A percentile compares a stretch with the other conserved stretches of the same genome.
phyloP scores from a whole-genome alignment of 1,140 invertebrate genomes.

The Zaprionus vittiger region DNA sequence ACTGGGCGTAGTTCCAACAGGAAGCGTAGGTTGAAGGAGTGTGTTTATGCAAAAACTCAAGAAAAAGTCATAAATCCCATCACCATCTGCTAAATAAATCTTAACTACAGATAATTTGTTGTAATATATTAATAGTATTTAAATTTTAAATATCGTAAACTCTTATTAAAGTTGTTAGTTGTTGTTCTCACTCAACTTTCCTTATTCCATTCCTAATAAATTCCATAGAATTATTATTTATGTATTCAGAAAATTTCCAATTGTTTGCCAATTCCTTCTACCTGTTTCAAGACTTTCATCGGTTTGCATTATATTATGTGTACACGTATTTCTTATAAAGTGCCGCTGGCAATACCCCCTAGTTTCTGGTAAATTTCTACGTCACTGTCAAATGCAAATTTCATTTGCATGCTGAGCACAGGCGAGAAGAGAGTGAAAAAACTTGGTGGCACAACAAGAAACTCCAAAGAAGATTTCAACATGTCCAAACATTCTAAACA shows the following conservation, averaged over 20 bases:
- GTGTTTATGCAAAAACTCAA: neutral
- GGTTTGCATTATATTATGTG: neutral
- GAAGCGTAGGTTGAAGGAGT: neutral
- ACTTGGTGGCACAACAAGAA: slow-evolving; percentile 56
- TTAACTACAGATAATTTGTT: neutral
- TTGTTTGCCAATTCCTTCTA: neutral
- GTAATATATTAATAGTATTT: too few species aligned
- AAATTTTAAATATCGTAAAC: neutral
- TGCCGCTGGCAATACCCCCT: slow-evolving; percentile 3
- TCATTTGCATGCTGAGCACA: slow-evolving; percentile 60
- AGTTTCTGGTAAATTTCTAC: slow-evolving; percentile 23
- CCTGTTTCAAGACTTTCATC: neutral
- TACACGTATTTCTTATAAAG: neutral
- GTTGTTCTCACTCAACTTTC: too few species aligned
- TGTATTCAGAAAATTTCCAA: neutral
- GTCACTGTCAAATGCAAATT: slow-evolving; percentile 77
- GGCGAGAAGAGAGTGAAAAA: slow-evolving; percentile 24
- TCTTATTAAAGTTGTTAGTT: too few species aligned
- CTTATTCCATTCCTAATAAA: too few species aligned
- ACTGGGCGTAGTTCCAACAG: slow-evolving; percentile 32
- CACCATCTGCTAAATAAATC: neutral
- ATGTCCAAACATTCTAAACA: slow-evolving; percentile 77
- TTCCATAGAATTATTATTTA: neutral
- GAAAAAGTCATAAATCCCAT: neutral
- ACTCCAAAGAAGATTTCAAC: slow-evolving; percentile 78